phyloP scores from a whole-genome alignment of 1,140 invertebrate genomes.

The Chironomus tepperi region DNA sequence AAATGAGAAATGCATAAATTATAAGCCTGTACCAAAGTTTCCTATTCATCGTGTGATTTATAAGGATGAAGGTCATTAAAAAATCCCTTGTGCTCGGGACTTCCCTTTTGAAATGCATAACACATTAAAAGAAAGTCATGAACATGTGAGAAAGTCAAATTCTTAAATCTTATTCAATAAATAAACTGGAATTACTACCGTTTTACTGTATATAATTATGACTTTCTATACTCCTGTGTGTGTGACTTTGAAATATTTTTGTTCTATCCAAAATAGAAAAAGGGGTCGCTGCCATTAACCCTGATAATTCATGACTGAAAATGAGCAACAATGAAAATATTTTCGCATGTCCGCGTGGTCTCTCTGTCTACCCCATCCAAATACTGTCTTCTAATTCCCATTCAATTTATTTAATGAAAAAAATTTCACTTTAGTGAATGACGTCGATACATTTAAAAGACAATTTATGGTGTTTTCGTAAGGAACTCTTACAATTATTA shows the following conservation, averaged over 20 bases:
- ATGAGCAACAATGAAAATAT: neutral
- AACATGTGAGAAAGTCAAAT: conserved; percentile 2
- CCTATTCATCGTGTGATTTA: neutral
- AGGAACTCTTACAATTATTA: neutral
- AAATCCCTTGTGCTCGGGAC: neutral
- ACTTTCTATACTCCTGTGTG: no score
- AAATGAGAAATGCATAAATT: conserved; percentile 9
- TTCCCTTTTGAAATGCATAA: no score
- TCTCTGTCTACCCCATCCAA: neutral
- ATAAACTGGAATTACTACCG: no score
- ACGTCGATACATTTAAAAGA: no score
- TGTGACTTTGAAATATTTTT: no score
- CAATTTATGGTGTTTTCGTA: no score
- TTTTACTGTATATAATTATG: no score
- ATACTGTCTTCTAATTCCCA: neutral
- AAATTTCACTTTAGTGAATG: neutral
- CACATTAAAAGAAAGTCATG: neutral
- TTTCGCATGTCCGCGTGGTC: conserved; percentile 10
- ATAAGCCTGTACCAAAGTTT: neutral
- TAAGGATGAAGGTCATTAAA: conserved; percentile 13
- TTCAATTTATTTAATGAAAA: neutral
- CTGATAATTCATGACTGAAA: neutral
- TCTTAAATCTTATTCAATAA: no score
- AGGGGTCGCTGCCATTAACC: no score
- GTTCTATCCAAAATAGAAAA: no score